phyloP scores from a whole-genome alignment of 2,888 invertebrate genomes.

The Macropis europaea region DNA sequence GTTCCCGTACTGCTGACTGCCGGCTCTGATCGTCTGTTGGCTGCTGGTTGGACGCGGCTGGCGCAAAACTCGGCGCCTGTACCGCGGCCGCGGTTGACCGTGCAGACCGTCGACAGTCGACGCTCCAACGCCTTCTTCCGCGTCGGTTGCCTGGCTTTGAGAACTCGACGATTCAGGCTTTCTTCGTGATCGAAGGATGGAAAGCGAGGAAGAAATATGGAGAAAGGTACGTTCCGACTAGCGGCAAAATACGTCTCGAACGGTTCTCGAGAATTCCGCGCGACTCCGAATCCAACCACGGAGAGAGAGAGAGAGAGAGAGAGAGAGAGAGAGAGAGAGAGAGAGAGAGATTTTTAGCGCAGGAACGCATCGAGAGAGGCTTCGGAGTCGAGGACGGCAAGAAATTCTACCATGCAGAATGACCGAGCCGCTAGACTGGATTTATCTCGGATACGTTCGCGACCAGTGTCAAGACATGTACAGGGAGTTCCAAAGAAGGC shows the following conservation, averaged over 20 bases:
- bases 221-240: no score
- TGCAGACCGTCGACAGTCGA: slow-evolving; percentile 70
- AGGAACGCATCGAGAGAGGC: neutral
- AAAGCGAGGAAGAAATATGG: neutral
- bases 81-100: slow-evolving; percentile 79
- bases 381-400: neutral
- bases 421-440: neutral
- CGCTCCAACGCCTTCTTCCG: slow-evolving; percentile 79
- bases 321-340: neutral
- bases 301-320: neutral
- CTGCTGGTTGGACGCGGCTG: slow-evolving; percentile 63
- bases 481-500: no score
- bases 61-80: slow-evolving; percentile 77
- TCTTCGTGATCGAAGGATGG: neutral
- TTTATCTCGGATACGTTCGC: no score
- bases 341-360: neutral
- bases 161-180: neutral
- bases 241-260: no score
- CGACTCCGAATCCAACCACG: neutral
- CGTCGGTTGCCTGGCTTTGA: slow-evolving; percentile 68
- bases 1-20: slow-evolving; percentile 48
- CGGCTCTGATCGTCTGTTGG: slow-evolving; percentile 58
- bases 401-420: slow-evolving; percentile 1
- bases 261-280: neutral
- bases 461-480: no score